Evolutionary conservation across 2,888 invertebrate species (phyloP).

Genomic region (Cheilosia impressa): DNA sequence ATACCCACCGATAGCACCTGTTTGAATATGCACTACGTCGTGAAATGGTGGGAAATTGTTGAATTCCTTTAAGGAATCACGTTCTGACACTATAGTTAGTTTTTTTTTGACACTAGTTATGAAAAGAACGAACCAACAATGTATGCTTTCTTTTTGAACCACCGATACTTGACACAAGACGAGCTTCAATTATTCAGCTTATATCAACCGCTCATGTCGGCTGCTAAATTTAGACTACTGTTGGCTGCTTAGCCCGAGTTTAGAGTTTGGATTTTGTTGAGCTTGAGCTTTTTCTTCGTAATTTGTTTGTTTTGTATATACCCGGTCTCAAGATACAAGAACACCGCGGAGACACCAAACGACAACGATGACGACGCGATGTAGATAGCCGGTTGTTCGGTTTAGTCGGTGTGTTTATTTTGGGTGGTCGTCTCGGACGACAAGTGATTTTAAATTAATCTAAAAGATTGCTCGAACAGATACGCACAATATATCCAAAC

Average conservation of each 20-base stretch:
- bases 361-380: constrained; percentile 50
- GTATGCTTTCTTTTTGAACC: constrained; percentile 32
- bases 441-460: constrained; percentile 13
- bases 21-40: neutral
- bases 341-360: constrained; percentile 50
- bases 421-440: constrained; percentile 4
- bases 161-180: constrained; percentile 24
- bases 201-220: constrained; percentile 59
- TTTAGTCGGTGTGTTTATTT: constrained; percentile 23
- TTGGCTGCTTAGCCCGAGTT: constrained; percentile 41
- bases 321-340: constrained; percentile 60
- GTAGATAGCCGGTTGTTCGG: constrained; percentile 62
- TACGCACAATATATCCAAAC: neutral
- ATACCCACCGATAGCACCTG: constrained; percentile 11
- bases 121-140: neutral
- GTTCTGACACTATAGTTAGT: neutral
- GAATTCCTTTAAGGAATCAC: no score
- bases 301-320: constrained; percentile 32
- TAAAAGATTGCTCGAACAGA: neutral
- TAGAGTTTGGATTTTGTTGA: constrained; percentile 44
- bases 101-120: neutral
- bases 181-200: neutral
- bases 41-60: no score
- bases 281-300: constrained; percentile 66
- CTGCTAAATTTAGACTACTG: constrained; percentile 62